Evolutionary conservation across 2,888 invertebrate species (phyloP), one percentile per base, ranked within the genome.

Genomic region (Neoaliturus tenellus): DNA sequence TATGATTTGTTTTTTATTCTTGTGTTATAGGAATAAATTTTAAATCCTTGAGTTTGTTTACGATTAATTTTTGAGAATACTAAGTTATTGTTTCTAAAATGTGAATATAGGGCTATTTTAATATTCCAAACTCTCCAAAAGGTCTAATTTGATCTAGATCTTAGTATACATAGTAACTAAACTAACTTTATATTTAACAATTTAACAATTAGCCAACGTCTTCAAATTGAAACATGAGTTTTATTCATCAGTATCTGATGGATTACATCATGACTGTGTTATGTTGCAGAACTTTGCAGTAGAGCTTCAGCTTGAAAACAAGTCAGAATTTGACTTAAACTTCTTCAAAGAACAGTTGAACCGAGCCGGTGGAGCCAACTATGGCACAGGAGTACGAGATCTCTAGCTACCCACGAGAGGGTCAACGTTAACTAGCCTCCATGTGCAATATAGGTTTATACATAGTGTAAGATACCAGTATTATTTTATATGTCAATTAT

Each of bases 281-380:
- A 87, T 84, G 62, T 92, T 92, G 58, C 92, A 96, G 96, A 96
- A 94, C 91, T 96, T 95, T 89, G 95, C 96, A 51, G 94, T 95
- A 87, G 96, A 96, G 89, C 91, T 96, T 87, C 94, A 95, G 90
- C 91, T 95, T 88, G 95, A 94, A 89, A 94, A 93, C 88, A 92
- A 93, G 89, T 91, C 92, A 51, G 96, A 96, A 89, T 92, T 96
- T 90, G 94, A 94, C 89, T 93, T 95, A 89, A 93, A 94, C 87
- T 92, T 93, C 89, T 95, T 96, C 90, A 93, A 93, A 88, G 93
- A 94, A 83, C 93, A 94, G 85, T 90, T 96, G 88, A 93, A 93
- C 88, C 93, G 94, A 89, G 96, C 95, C 84, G 95, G 96, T 48
- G 96, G 96, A 86, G 96, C 96, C 82, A 95, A 96, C 91, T 96